Evolutionary conservation across 2,888 invertebrate genomes (phyloP).

Genomic region (Pimpla rufipes): DNA sequence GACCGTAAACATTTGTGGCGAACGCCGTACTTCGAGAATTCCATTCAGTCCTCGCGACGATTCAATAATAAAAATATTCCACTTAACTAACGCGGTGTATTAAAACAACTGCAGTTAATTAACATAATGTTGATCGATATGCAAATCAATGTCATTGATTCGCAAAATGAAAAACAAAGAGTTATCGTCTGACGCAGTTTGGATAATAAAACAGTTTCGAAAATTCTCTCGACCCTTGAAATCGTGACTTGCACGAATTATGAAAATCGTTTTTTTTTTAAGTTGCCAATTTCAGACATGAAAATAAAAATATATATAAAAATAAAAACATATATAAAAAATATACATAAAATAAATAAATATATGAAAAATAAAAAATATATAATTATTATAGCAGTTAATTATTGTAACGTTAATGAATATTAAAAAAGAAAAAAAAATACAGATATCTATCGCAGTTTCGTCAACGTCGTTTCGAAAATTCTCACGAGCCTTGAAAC

Average conservation of each 20-base stretch:
- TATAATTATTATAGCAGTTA: too few relatives aligned
- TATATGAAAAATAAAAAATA: too few relatives aligned
- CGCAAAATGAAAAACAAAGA: not conserved
- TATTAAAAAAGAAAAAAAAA: too few relatives aligned
- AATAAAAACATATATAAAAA: too few relatives aligned
- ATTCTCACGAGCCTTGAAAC: not conserved
- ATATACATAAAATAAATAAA: too few relatives aligned
- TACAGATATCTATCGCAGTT: not conserved
- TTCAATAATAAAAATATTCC: not conserved
- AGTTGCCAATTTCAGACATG: not conserved
- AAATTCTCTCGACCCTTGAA: not conserved
- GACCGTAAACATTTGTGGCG: not conserved
- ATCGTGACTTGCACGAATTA: not conserved
- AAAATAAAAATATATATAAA: too few relatives aligned
- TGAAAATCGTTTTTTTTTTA: not conserved
- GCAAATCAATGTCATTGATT: not conserved
- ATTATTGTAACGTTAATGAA: too few relatives aligned
- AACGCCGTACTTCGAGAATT: not conserved
- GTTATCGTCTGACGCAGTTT: not conserved
- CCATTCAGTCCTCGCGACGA: not conserved
- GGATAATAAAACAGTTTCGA: not conserved
- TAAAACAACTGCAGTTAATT: not conserved
- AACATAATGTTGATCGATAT: not conserved
- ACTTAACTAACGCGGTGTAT: not conserved
- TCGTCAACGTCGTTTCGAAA: not conserved